Conservation (phyloP, 2,888 invertebrate species). For the Neelides folsomi region DNA sequence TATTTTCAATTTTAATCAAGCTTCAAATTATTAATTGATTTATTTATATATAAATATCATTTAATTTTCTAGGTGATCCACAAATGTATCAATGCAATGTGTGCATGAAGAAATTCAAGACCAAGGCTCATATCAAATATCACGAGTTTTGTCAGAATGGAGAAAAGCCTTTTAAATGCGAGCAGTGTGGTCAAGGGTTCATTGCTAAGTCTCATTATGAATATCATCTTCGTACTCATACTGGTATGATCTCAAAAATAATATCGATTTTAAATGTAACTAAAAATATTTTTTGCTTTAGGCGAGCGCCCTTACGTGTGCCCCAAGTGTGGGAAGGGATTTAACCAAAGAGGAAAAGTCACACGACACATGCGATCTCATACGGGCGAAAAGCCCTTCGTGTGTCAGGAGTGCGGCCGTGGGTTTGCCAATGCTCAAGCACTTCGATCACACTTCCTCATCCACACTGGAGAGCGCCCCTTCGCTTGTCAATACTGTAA, state of each 20-base stretch:
- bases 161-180: conserved; percentile 42
- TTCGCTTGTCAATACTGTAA: conserved; percentile 49
- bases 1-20: no score
- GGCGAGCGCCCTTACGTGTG: conserved; percentile 46
- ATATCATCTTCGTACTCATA: conserved; percentile 56
- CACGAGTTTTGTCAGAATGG: conserved; percentile 34
- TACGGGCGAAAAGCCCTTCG: conserved; percentile 44
- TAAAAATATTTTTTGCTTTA: conserved; percentile 2
- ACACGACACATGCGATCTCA: conserved; percentile 57
- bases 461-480: conserved; percentile 26
- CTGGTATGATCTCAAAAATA: no score
- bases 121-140: conserved; percentile 40
- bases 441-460: conserved; percentile 24
- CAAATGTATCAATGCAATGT: conserved; percentile 50
- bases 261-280: no score
- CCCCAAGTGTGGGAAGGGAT: conserved; percentile 51
- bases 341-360: conserved; percentile 55
- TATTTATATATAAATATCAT: background rate
- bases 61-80: conserved; percentile 39
- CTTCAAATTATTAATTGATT: no score
- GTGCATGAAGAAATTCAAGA: conserved; percentile 54
- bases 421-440: conserved; percentile 44
- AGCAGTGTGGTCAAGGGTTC: conserved; percentile 48
- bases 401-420: conserved; percentile 49
- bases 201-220: conserved; percentile 57